phyloP scores from a whole-genome alignment of 1,140 invertebrate genomes.

The Pseudomyrmex sp. region DNA sequence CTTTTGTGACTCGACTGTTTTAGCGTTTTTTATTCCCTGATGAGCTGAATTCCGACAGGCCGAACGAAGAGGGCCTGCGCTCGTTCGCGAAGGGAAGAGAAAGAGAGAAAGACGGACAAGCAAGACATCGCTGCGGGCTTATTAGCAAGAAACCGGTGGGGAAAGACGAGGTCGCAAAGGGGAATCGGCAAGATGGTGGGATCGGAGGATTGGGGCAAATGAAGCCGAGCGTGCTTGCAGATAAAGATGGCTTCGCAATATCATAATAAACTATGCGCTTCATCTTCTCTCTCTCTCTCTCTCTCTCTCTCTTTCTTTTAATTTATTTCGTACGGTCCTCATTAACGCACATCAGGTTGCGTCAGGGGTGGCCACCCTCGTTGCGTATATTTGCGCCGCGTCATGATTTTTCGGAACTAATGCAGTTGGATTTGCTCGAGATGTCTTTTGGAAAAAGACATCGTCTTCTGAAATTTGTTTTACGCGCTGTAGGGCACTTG shows the following conservation, averaged over 20 bases:
- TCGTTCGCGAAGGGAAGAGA: background rate
- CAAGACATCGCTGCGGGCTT: slow-evolving; percentile 57
- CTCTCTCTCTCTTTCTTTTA: background rate
- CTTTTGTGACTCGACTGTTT: slow-evolving; percentile 84
- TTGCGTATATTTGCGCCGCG: slow-evolving; percentile 55
- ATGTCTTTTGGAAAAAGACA: slow-evolving; percentile 8
- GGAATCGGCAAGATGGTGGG: slow-evolving; percentile 34
- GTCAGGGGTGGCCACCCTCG: slow-evolving; percentile 47
- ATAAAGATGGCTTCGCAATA: slow-evolving; percentile 74
- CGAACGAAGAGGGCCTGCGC: slow-evolving; percentile 52
- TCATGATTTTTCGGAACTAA: background rate
- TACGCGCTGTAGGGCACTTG: background rate
- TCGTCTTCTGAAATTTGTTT: background rate
- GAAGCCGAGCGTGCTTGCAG: slow-evolving; percentile 54
- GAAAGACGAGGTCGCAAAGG: slow-evolving; percentile 58
- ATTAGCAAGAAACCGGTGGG: slow-evolving; percentile 69
- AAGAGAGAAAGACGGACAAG: background rate
- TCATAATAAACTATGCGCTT: slow-evolving; percentile 70
- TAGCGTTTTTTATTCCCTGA: slow-evolving; percentile 82
- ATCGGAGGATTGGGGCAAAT: slow-evolving; percentile 42
- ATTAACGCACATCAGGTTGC: slow-evolving; percentile 65
- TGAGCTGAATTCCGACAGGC: slow-evolving; percentile 68
- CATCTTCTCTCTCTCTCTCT: background rate
- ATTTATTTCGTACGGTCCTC: slow-evolving; percentile 63
- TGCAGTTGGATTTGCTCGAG: slow-evolving; percentile 38